These are phyloP conservation scores for Lamellibrachia luymesi DNA, from an alignment of 1,140 invertebrate species.

Conservation along the genomic window DNA sequence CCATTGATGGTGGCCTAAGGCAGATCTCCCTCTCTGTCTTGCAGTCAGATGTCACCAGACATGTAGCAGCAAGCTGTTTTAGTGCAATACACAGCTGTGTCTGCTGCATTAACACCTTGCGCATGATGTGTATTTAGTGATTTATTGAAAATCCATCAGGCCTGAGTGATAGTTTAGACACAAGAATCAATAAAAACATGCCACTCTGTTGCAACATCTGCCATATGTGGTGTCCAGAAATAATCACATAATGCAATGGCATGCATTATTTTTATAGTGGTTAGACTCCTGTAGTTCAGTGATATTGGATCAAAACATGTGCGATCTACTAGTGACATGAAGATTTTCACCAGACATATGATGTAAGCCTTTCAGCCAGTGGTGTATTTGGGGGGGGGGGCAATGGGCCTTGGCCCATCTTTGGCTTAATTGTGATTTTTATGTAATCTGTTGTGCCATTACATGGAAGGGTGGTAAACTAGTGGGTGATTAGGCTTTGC, in stretches of 20 bases:
- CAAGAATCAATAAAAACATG: neutral
- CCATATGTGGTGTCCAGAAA: neutral
- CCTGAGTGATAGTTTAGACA: neutral
- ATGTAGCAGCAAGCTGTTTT: neutral
- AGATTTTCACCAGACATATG: neutral
- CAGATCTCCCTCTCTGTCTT: neutral
- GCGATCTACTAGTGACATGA: neutral
- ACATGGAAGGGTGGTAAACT: too few species aligned
- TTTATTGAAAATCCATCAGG: neutral
- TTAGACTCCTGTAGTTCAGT: neutral
- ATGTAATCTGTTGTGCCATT: too few species aligned
- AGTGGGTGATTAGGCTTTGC: too few species aligned
- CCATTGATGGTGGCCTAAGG: neutral
- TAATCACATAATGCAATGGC: neutral
- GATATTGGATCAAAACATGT: neutral
- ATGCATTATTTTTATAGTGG: neutral
- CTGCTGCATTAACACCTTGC: neutral
- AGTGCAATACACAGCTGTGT: neutral
- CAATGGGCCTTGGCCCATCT: too few species aligned
- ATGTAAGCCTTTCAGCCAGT: neutral
- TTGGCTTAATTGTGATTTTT: too few species aligned
- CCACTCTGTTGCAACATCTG: too few species aligned
- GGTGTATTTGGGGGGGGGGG: too few species aligned
- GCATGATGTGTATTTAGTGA: neutral
- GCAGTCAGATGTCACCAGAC: neutral